These are phyloP conservation scores for Panagrolaimus sp. DNA, from an alignment of 1,140 invertebrate genomes.

Conservation along the genomic window DNA sequence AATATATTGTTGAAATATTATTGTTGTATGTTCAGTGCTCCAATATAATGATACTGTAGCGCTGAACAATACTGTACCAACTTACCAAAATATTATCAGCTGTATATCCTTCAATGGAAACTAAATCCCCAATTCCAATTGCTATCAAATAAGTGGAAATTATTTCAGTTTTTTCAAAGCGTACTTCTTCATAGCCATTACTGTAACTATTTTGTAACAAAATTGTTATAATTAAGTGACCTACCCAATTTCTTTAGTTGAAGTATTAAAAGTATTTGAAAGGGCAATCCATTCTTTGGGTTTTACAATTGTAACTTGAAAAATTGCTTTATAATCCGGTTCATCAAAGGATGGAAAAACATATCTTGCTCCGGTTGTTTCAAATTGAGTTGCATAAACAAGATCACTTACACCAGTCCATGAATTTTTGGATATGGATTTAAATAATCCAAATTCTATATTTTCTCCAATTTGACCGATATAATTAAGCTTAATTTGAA, in stretches of 20 bases:
- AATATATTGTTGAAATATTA: background rate
- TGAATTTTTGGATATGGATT: background rate
- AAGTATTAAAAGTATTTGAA: background rate
- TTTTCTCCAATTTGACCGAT: background rate
- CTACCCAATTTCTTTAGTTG: background rate
- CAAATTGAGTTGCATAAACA: slow-evolving; percentile 40
- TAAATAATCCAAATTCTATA: background rate
- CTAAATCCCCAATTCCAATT: slow-evolving; percentile 5
- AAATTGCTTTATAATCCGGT: slow-evolving; percentile 5
- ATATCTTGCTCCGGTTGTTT: slow-evolving; percentile 47
- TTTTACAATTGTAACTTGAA: background rate
- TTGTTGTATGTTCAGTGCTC: too few species aligned
- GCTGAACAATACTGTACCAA: too few species aligned
- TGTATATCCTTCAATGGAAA: background rate
- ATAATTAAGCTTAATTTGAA: background rate
- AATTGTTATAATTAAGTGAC: too few species aligned
- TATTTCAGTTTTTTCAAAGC: background rate
- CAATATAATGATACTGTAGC: too few species aligned
- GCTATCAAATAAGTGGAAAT: slow-evolving; percentile 13
- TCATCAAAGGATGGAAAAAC: slow-evolving; percentile 36
- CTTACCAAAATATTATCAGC: background rate
- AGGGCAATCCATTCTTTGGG: slow-evolving; percentile 2
- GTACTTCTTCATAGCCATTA: slow-evolving; percentile 1
- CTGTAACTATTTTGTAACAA: background rate
- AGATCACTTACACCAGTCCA: background rate